Conservation (phyloP, 2,113 vertebrate species). For the Poecile atricapillus region DNA sequence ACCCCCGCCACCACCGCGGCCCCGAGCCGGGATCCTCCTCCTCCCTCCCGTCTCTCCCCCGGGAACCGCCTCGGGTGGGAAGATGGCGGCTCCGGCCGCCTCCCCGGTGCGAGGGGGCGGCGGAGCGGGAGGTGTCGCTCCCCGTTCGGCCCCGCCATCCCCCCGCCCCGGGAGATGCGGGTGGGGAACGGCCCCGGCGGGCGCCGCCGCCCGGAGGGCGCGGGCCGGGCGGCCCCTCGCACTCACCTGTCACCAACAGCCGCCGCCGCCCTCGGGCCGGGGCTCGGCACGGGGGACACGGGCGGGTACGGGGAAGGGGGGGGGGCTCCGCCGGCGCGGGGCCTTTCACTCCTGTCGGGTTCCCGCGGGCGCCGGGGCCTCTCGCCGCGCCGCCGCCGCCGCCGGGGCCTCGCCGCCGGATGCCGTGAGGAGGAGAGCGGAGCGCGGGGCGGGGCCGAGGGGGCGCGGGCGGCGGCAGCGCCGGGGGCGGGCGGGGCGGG, state of each 20-base stretch:
- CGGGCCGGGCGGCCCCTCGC: neutral
- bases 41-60: conserved; percentile 2
- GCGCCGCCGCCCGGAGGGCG: neutral
- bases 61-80: conserved; percentile 54
- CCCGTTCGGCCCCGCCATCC: neutral
- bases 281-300: too few species aligned
- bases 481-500: too few species aligned
- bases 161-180: neutral
- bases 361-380: too few species aligned
- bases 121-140: neutral
- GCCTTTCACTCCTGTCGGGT: too few species aligned
- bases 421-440: too few species aligned
- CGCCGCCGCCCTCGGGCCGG: too few species aligned
- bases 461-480: too few species aligned
- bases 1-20: neutral
- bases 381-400: too few species aligned
- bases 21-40: neutral
- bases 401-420: too few species aligned
- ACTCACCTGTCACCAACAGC: neutral
- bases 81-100: conserved; percentile 64
- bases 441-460: too few species aligned
- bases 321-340: too few species aligned
- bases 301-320: too few species aligned
- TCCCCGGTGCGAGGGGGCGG: neutral
- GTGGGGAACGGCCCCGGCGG: neutral